Conservation (phyloP, 2,888 invertebrate species). For the Campopleginae sp. region DNA sequence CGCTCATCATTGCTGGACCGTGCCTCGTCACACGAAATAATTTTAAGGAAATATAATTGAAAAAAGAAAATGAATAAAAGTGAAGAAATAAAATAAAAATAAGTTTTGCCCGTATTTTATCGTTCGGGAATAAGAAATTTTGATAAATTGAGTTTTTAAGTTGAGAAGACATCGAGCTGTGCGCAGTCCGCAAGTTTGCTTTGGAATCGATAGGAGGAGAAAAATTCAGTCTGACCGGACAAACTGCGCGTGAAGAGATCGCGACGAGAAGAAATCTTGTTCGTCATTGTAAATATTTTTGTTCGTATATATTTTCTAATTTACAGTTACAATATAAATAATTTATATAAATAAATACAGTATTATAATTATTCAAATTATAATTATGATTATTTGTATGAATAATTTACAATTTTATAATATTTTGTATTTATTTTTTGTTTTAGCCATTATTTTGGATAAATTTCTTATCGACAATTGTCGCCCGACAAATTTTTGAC, state of each 20-base stretch:
- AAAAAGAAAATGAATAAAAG: neutral
- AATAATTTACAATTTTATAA: no score
- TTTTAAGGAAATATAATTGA: no score
- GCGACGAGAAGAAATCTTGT: neutral
- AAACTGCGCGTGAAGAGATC: neutral
- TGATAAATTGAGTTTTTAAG: constrained; percentile 55
- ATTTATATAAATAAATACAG: no score
- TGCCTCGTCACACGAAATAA: no score
- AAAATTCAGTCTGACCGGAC: neutral
- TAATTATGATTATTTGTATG: no score
- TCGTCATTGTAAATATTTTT: neutral
- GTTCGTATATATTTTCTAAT: no score
- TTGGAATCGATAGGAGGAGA: constrained; percentile 4
- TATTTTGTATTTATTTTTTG: no score
- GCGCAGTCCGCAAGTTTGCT: constrained; percentile 16
- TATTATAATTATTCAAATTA: no score
- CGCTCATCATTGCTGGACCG: no score
- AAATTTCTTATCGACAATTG: neutral
- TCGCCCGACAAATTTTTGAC: no score
- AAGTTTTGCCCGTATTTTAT: constrained; percentile 41
- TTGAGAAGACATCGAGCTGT: constrained; percentile 18
- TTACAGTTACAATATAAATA: no score
- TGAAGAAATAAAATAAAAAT: neutral
- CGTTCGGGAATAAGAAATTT: constrained; percentile 1
- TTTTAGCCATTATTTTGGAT: neutral